These are phyloP conservation scores for Mesitornis unicolor DNA, from an alignment of 2,113 vertebrate species.

Conservation along the genomic window DNA sequence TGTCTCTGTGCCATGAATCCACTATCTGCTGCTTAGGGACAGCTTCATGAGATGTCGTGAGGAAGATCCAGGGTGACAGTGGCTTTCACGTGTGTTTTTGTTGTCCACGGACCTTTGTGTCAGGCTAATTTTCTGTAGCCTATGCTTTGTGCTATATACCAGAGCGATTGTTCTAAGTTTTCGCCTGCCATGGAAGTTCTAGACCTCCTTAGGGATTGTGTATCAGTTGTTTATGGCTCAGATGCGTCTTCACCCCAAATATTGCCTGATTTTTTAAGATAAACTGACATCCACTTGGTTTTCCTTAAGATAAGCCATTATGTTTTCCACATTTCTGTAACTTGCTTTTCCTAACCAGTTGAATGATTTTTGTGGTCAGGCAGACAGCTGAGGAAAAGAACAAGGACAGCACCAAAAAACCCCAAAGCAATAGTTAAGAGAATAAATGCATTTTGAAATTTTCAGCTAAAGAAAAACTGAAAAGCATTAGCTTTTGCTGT, in stretches of 20 bases:
- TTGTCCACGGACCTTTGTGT: fast-evolving
- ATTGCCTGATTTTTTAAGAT: neutral
- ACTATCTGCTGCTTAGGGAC: neutral
- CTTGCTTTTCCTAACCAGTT: neutral
- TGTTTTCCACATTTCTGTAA: neutral
- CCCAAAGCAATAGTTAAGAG: neutral
- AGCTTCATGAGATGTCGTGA: neutral
- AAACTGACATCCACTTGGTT: neutral
- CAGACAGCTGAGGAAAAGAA: neutral
- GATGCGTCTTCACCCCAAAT: neutral
- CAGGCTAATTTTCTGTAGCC: neutral
- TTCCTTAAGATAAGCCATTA: neutral
- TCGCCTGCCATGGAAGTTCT: neutral
- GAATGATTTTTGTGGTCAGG: neutral
- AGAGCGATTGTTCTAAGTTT: neutral
- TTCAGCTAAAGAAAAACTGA: neutral
- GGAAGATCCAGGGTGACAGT: no score
- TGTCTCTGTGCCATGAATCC: neutral
- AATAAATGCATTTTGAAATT: neutral
- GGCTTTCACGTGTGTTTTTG: neutral
- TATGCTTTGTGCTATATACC: neutral
- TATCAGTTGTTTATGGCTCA: neutral
- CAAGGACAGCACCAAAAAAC: neutral
- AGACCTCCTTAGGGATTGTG: neutral
- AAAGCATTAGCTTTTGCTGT: neutral